Evolutionary conservation across 2,113 vertebrate species (phyloP), one percentile per base, ranked within the genome.

Genomic region (Datnioides undecimradiatus): DNA sequence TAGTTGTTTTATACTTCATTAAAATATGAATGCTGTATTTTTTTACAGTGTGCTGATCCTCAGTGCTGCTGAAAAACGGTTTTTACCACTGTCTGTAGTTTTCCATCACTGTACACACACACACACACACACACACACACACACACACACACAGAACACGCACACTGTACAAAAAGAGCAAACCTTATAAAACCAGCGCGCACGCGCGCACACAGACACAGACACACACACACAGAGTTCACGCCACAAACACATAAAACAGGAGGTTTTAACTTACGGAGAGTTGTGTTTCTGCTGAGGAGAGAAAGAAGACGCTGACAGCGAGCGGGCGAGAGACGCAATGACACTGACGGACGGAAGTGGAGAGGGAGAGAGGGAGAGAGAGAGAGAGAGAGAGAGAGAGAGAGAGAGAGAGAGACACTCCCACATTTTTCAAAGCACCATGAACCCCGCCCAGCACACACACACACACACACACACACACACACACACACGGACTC

Each of bases 371-470:
- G 11, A 29, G 49, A 45, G 54, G 2, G 27, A 27, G 29, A 60
- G 55, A 17, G n/a, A 63, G 36, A 46, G 62, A 51, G 0, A 9
- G 25, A 9, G 4, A 17, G 49, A 27, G 46, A 52, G 49, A 54
- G 46, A 57, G 43, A 43, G 21, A 6, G 11, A 29, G 49, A 45
- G 54, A 3, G 27, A 27, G 29, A 60, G 55, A 17, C 65, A 31
- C 55, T 57, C 69, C 80, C 71, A 63, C 79, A 8, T 40, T 79
- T 43, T 2, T 57, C n/a, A 60, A 69, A 72, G 73, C 70, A 75
- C 73, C 82, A 81, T 4, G 54, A 67, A 29, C 83, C 69, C 62
- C 75, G 31, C 88, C 87, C 73, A 25, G 1, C 23, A 23, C 51
- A 46, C 41, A 16, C 31, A 38, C 72, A 51, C 76, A 4, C 21